Evolutionary conservation across 2,888 invertebrate species (phyloP), one percentile per base, ranked within the genome.

Genomic region (Abrostola tripartita): DNA sequence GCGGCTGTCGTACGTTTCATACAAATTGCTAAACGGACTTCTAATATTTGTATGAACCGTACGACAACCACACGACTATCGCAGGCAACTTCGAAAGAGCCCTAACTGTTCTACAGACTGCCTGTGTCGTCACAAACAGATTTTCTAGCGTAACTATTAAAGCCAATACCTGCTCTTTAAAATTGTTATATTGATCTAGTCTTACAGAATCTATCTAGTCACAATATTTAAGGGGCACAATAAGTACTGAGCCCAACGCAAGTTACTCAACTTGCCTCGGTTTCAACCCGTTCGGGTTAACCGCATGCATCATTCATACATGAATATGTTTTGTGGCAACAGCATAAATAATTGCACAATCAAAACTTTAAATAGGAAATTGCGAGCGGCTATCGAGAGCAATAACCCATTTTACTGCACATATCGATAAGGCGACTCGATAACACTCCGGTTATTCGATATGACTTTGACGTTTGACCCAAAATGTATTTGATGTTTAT

Each of bases 361-460:
- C 56, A 47, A 54, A 77, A 65, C 68, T 59, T 78, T 69, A 70
- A 80, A 76, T 77, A 78, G 79, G 76, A 71, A 81, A 79, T 68
- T 59, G 71, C 65, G 67, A 61, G 62, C 52, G 50, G 38, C 57
- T 74, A 81, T 71, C 69, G 50, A 64, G 80, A 78, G 74, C 80
- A 79, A 76, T 66, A 77, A 76, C 79, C 82, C 70, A 81, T 76
- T 83, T 81, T 71, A 79, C 73, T 81, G 78, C 74, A 74, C 54
- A 70, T 52, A 61, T 59, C 64, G 76, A 79, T 79, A 81, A 79
- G 57, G 35, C 14, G 11, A 14, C 56, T 52, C 54, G 74, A 69
- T 71, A 78, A 59, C 69, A 24, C 41, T 11, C 8, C 53, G 24
- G 44, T 57, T 66, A 42, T 52, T 68, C 61, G 62, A 73, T 69